Conservation (phyloP, 2,888 invertebrate species). For the Dicyrtomina minuta region DNA sequence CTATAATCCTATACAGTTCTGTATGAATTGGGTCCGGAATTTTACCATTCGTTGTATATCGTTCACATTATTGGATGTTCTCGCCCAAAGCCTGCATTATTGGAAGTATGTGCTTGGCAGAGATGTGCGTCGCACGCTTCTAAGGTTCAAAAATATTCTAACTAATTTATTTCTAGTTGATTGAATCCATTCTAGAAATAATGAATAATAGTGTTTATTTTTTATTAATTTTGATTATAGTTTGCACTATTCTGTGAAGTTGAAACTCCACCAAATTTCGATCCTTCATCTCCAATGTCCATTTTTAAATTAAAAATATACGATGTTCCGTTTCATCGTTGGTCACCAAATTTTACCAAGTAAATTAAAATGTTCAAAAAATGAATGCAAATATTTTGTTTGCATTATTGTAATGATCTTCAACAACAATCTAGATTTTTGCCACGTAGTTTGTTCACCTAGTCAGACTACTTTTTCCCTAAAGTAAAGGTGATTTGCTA, state of each 20-base stretch:
- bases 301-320: conserved; percentile 45
- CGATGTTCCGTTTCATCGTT: conserved; percentile 43
- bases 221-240: conserved; percentile 23
- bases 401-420: no score
- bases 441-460: no score
- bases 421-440: no score
- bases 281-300: conserved; percentile 40
- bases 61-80: conserved; percentile 45
- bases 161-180: background rate
- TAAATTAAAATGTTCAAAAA: no score
- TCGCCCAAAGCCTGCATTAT: conserved; percentile 45
- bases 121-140: conserved; percentile 42
- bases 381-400: no score
- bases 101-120: conserved; percentile 46
- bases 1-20: conserved; percentile 41
- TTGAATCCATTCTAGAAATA: background rate
- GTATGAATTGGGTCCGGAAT: conserved; percentile 48
- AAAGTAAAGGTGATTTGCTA: no score
- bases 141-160: conserved; percentile 37
- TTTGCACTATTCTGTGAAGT: conserved; percentile 48
- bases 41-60: conserved; percentile 47
- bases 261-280: conserved; percentile 41
- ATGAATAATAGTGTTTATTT: background rate
- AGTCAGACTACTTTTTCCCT: no score
- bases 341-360: no score